Percentiles rank a stretch among this genome's conserved stretches.
Evolutionary conservation across 2,888 invertebrate species (phyloP).

Genomic region (Drosophila peninsularis): DNA sequence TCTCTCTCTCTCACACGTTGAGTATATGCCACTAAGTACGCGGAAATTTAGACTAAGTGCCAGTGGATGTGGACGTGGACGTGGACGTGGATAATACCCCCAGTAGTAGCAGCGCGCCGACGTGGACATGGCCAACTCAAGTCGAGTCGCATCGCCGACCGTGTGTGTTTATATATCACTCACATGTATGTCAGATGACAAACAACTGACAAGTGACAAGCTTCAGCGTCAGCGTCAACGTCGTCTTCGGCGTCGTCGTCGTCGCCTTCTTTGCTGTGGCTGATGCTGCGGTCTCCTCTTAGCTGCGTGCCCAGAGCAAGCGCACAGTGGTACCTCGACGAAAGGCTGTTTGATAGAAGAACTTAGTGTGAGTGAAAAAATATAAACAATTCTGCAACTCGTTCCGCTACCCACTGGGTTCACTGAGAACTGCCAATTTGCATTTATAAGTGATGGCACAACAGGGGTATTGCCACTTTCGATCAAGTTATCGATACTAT

Average conservation of each 20-base stretch:
- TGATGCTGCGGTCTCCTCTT: slow-evolving; percentile 35
- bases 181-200: slow-evolving; percentile 83
- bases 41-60: slow-evolving; percentile 76
- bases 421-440: no score
- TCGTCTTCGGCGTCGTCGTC: slow-evolving; percentile 41
- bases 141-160: slow-evolving; percentile 56
- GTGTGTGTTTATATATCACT: slow-evolving; percentile 82
- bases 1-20: neutral
- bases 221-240: slow-evolving; percentile 69
- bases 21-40: slow-evolving; percentile 59
- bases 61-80: slow-evolving; percentile 37
- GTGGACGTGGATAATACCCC: slow-evolving; percentile 52
- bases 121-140: slow-evolving; percentile 59
- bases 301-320: slow-evolving; percentile 23
- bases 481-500: neutral
- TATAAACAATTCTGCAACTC: no score
- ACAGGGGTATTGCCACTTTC: neutral
- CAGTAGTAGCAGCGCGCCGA: slow-evolving; percentile 13
- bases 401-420: no score
- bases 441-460: neutral
- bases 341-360: neutral
- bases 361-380: no score
- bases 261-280: slow-evolving; percentile 40
- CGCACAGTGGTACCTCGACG: slow-evolving; percentile 53
- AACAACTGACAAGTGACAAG: slow-evolving; percentile 84